These are phyloP conservation scores for Drosophila macrospina DNA, from an alignment of 2,888 invertebrate species.

Conservation along the genomic window DNA sequence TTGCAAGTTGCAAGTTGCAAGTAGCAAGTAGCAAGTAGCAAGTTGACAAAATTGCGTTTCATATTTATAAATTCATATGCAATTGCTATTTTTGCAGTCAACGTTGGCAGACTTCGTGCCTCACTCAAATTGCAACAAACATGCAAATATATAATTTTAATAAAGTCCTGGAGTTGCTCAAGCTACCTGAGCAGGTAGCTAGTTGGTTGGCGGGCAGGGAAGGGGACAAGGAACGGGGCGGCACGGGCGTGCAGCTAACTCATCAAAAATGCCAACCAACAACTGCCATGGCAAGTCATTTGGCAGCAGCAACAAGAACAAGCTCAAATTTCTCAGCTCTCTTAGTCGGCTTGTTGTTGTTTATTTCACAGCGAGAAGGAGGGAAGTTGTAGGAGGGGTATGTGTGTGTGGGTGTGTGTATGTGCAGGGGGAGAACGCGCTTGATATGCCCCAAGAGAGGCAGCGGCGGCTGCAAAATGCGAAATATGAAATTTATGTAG, in stretches of 20 bases:
- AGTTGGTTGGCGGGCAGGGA: constrained; percentile 6
- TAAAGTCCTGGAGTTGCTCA: constrained; percentile 57
- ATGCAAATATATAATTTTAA: constrained; percentile 80
- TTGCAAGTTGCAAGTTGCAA: constrained; percentile 20
- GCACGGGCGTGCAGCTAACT: constrained; percentile 56
- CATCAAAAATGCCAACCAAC: constrained; percentile 77
- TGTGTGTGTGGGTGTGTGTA: not conserved
- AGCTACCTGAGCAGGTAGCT: constrained; percentile 24
- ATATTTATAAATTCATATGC: constrained; percentile 78
- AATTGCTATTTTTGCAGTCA: constrained; percentile 52
- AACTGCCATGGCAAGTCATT: constrained; percentile 66
- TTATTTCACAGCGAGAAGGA: constrained; percentile 26
- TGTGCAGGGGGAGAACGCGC: constrained; percentile 5
- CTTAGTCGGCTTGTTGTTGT: constrained; percentile 37
- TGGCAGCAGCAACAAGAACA: constrained; percentile 48
- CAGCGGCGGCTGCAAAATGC: constrained; percentile 51
- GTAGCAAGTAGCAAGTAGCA: constrained; percentile 26
- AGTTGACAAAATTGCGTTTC: constrained; percentile 70
- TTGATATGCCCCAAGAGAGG: constrained; percentile 44
- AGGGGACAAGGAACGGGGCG: not conserved
- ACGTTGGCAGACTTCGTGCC: constrained; percentile 54
- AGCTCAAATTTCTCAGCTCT: constrained; percentile 29
- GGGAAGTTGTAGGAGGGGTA: no score
- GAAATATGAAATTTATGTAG: constrained; percentile 70
- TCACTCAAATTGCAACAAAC: constrained; percentile 76